Evolutionary conservation across 2,113 vertebrate genomes (phyloP), one percentile per base, ranked within the genome.

Genomic region (Rhineura floridana): DNA sequence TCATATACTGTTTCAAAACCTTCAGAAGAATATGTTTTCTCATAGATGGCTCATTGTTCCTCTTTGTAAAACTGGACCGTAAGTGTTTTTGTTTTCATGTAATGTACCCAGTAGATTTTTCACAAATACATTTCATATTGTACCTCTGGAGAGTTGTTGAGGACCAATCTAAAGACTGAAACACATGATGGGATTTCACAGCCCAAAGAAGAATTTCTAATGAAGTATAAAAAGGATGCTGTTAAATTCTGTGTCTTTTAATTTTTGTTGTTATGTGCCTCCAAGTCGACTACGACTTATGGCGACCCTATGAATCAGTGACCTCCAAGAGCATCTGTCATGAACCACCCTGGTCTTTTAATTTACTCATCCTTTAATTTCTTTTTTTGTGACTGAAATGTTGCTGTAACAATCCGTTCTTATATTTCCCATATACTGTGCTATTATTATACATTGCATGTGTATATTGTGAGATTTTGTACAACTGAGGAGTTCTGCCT

Each of bases 401-500:
- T 75, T 85, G 76, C 48, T 33, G 19, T 50, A 52, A 48, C 25
- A 78, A 75, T 23, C 39, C 39, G 17, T 3, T 88, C 89, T 89
- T 86, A 91, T 94, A 90, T 92, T 93, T 89, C 87, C 89, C 91
- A 90, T 93, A 83, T 81, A 63, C 52, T 76, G 42, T 30, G 87
- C 70, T 81, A 46, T 87, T 92, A 84, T 94, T 94, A 88, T 33
- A 93, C 85, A 79, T 91, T 92, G 88, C 75, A 30, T 44, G 78
- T 86, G 59, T 62, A 83, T 90, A 94, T 89, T 89, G 92, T 87
- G 92, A 91, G 72, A 86, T 93, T 93, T 87, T 90, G 42, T 89
- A 82, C 87, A 82, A 89, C 46, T 50, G 89, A 93, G 90, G 89
- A 93, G 91, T 90, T 86, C 39, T 72, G 86, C 65, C 65, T 65